phyloP scores from a whole-genome alignment of 2,113 vertebrate genomes.

The Caretta caretta region DNA sequence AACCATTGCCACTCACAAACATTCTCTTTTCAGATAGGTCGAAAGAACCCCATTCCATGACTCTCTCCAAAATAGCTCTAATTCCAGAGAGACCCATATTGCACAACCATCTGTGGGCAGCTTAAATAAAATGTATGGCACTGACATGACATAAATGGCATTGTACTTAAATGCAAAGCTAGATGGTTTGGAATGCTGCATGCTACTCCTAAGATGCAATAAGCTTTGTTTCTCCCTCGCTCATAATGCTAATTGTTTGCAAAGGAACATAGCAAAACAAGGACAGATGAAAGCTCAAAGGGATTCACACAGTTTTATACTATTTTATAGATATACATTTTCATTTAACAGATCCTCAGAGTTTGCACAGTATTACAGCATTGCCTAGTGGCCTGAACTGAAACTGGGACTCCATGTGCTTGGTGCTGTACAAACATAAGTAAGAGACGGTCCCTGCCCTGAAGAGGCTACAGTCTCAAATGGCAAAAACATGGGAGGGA shows the following conservation, averaged over 20 bases:
- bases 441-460: no score
- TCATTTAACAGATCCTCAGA: background rate
- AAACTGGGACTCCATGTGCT: background rate
- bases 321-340: background rate
- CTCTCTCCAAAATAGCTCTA: no score
- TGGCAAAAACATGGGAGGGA: background rate
- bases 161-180: background rate
- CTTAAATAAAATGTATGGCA: background rate
- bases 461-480: background rate
- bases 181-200: background rate
- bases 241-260: background rate
- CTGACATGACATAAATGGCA: background rate
- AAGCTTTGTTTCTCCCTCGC: no score
- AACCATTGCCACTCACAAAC: no score
- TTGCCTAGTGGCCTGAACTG: background rate
- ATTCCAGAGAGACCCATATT: background rate
- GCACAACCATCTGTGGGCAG: background rate
- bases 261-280: background rate
- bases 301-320: no score
- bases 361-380: no score
- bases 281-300: background rate
- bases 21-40: no score
- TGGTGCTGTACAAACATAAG: background rate
- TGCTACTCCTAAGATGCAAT: no score
- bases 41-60: no score